These are phyloP conservation scores for Drosophila aff. DNA, from an alignment of 1,140 invertebrate genomes.

Conservation along the genomic window DNA sequence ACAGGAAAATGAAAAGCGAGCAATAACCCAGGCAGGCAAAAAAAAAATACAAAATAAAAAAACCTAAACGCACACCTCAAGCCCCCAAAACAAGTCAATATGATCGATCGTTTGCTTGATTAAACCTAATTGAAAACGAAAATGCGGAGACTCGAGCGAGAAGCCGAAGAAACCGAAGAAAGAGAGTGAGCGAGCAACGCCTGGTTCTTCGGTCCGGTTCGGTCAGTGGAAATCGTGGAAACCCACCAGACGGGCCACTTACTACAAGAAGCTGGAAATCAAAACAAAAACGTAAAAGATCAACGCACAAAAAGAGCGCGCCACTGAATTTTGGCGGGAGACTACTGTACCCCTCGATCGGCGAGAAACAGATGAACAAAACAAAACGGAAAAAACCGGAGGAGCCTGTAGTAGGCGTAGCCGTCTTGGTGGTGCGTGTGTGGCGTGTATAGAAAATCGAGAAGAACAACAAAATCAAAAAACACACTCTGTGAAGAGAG, in stretches of 20 bases:
- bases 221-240: conserved; percentile 52
- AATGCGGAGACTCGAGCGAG: conserved; percentile 55
- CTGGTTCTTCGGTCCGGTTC: conserved; percentile 40
- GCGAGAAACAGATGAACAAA: conserved; percentile 75
- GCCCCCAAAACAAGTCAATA: conserved; percentile 78
- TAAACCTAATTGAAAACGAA: conserved; percentile 83
- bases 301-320: conserved; percentile 73
- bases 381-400: conserved; percentile 73
- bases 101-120: conserved; percentile 82
- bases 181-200: conserved; percentile 14
- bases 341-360: conserved; percentile 75
- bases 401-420: conserved; percentile 47
- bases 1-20: conserved; percentile 83
- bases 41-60: not conserved
- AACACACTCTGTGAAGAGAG: conserved; percentile 26
- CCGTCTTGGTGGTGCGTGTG: not conserved
- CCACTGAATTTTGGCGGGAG: conserved; percentile 82
- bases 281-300: conserved; percentile 84
- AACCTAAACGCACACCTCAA: conserved; percentile 76
- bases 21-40: conserved; percentile 74
- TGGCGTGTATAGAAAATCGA: conserved; percentile 57
- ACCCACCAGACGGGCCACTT: conserved; percentile 53
- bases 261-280: conserved; percentile 79
- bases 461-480: conserved; percentile 68
- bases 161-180: not conserved